A percentile compares a stretch with the other conserved stretches of the same genome.
Evolutionary conservation across 2,797 vertebrate genomes (phyloP).

Genomic region (Silurus aristotelis): DNA sequence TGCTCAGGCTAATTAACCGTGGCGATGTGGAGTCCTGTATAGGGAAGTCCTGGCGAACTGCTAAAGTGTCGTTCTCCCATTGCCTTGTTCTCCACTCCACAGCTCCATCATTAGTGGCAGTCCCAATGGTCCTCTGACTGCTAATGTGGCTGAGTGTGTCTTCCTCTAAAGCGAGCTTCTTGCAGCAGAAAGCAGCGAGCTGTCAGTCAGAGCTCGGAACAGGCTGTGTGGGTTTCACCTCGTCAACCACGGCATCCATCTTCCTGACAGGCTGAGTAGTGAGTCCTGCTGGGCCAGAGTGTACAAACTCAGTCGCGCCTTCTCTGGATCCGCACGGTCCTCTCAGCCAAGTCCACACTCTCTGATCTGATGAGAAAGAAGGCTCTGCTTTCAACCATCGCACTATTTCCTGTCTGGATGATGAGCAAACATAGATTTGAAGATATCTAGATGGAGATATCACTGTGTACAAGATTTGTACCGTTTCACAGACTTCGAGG

Average conservation of each 20-base stretch:
- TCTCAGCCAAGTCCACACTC: slow-evolving; percentile 66
- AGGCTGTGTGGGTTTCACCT: slow-evolving; percentile 53
- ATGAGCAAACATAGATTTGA: slow-evolving; percentile 8
- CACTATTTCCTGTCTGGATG: slow-evolving; percentile 28
- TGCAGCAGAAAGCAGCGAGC: slow-evolving; percentile 34
- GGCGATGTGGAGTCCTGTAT: slow-evolving; percentile 37
- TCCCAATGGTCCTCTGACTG: slow-evolving; percentile 28
- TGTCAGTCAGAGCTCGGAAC: slow-evolving; percentile 52
- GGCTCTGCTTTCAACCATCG: slow-evolving; percentile 34
- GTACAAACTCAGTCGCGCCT: slow-evolving; percentile 71
- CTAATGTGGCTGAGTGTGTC: slow-evolving; percentile 46
- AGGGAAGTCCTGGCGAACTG: slow-evolving; percentile 38
- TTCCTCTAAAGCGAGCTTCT: slow-evolving; percentile 41
- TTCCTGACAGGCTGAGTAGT: slow-evolving; percentile 58
- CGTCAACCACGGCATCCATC: slow-evolving; percentile 62
- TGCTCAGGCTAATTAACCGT: slow-evolving; percentile 39
- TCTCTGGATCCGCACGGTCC: slow-evolving; percentile 61
- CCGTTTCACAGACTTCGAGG: not conserved
- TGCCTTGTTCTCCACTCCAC: slow-evolving; percentile 28
- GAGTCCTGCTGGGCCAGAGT: slow-evolving; percentile 65
- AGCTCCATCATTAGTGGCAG: slow-evolving; percentile 51
- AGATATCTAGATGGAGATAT: slow-evolving; percentile 28
- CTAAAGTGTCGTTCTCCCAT: slow-evolving; percentile 31
- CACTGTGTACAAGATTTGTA: not conserved
- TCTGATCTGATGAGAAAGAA: slow-evolving; percentile 50